These are phyloP conservation scores for Morpho achilles DNA, from an alignment of 2,888 invertebrate species.

Conservation along the genomic window DNA sequence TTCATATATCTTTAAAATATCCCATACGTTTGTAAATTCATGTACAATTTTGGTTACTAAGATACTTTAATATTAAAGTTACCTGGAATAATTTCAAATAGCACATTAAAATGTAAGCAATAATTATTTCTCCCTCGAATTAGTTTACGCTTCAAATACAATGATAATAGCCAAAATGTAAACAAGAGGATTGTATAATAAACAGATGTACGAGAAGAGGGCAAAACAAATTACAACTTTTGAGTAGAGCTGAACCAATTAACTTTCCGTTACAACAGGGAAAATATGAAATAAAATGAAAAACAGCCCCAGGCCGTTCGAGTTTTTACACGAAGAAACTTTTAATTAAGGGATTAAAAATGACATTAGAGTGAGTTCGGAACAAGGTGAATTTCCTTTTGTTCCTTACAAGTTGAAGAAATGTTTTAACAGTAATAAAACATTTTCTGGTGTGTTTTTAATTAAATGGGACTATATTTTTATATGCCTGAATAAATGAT, in stretches of 20 bases:
- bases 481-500: no score
- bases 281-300: slow-evolving; percentile 76
- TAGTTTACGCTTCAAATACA: slow-evolving; percentile 6
- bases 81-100: no score
- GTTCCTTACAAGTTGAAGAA: slow-evolving; percentile 47
- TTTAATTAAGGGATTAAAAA: slow-evolving; percentile 78
- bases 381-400: slow-evolving; percentile 66
- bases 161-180: slow-evolving; percentile 22
- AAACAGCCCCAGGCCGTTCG: slow-evolving; percentile 59
- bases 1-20: no score
- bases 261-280: slow-evolving; percentile 73
- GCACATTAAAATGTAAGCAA: no score
- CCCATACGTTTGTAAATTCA: no score
- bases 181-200: slow-evolving; percentile 58
- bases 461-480: no score
- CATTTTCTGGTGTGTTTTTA: no score
- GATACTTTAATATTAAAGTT: no score
- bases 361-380: slow-evolving; percentile 71
- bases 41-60: no score
- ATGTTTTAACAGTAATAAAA: slow-evolving; percentile 38
- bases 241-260: slow-evolving; percentile 71
- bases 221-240: slow-evolving; percentile 74
- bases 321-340: slow-evolving; percentile 64
- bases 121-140: no score
- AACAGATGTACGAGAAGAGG: slow-evolving; percentile 62